A percentile compares a stretch with the other conserved stretches of the same genome.
These are phyloP conservation scores for Cyprinodon diabolis DNA, from an alignment of 2,797 vertebrate genomes.

Conservation along the genomic window DNA sequence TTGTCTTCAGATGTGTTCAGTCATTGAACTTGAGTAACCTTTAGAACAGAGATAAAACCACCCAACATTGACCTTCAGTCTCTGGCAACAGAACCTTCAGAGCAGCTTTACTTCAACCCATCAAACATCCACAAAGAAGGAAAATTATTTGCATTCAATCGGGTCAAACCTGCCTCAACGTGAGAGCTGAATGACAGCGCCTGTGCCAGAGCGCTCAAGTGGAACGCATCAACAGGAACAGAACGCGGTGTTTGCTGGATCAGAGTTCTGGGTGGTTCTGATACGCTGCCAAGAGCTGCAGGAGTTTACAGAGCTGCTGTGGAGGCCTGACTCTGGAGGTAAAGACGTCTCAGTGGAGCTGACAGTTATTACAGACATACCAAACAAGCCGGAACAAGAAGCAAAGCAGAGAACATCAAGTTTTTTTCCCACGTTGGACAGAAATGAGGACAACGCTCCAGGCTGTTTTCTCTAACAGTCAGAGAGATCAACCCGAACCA, in stretches of 20 bases:
- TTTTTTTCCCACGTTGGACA: constrained; percentile 5
- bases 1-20: not conserved
- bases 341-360: constrained; percentile 1
- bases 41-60: constrained; percentile 19
- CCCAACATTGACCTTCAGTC: not conserved
- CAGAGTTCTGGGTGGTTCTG: not conserved
- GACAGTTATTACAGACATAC: constrained; percentile 30
- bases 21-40: constrained; percentile 50
- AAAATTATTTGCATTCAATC: constrained; percentile 37
- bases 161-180: constrained; percentile 14
- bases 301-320: constrained; percentile 5
- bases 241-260: not conserved
- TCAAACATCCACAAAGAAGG: constrained; percentile 10
- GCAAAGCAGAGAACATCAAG: not conserved
- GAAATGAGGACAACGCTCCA: not conserved
- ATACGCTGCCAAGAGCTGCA: not conserved
- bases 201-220: constrained; percentile 24
- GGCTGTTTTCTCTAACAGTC: not conserved
- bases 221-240: constrained; percentile 22
- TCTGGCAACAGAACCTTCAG: not conserved
- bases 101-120: not conserved
- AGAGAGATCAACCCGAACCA: not conserved
- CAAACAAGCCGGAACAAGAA: constrained; percentile 42
- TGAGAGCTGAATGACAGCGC: constrained; percentile 25
- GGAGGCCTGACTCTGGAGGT: constrained; percentile 14